These are phyloP conservation scores for Gobiocypris rarus DNA, from an alignment of 2,113 vertebrate genomes.

Conservation along the genomic window DNA sequence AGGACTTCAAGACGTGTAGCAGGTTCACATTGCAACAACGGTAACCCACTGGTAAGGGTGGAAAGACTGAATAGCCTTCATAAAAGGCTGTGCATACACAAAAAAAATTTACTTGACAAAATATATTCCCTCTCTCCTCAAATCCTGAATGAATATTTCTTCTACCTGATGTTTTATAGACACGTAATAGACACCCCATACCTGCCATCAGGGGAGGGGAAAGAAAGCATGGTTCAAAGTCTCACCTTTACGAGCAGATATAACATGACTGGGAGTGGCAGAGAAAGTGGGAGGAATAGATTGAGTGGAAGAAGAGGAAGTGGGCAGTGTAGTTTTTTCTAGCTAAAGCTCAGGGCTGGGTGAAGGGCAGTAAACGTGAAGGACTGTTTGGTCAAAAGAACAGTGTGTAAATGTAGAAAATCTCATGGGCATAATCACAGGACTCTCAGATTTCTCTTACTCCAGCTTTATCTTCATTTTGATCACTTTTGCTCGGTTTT, in stretches of 20 bases:
- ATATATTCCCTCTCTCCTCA: neutral
- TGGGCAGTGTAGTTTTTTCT: constrained; percentile 75
- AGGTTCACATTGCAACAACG: neutral
- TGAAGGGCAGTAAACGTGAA: constrained; percentile 67
- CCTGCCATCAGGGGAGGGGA: constrained; percentile 9
- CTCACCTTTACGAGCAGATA: constrained; percentile 80
- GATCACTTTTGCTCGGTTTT: constrained; percentile 56
- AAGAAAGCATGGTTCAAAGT: constrained; percentile 74
- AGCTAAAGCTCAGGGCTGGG: constrained; percentile 67
- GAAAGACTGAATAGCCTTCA: neutral
- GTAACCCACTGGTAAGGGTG: neutral
- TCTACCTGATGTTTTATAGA: neutral
- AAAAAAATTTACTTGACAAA: neutral
- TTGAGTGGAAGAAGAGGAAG: constrained; percentile 67
- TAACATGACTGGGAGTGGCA: constrained; percentile 74
- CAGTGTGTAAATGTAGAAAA: constrained; percentile 55
- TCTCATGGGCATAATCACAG: constrained; percentile 66
- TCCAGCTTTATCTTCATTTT: constrained; percentile 60
- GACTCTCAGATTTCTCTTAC: constrained; percentile 60
- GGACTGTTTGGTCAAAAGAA: constrained; percentile 75
- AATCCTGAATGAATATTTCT: neutral
- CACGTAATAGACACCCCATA: neutral
- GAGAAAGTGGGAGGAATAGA: constrained; percentile 45
- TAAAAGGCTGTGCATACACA: neutral
- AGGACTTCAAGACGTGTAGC: neutral